These are phyloP conservation scores for Metalampra italica DNA, from an alignment of 2,888 invertebrate genomes.

Conservation along the genomic window DNA sequence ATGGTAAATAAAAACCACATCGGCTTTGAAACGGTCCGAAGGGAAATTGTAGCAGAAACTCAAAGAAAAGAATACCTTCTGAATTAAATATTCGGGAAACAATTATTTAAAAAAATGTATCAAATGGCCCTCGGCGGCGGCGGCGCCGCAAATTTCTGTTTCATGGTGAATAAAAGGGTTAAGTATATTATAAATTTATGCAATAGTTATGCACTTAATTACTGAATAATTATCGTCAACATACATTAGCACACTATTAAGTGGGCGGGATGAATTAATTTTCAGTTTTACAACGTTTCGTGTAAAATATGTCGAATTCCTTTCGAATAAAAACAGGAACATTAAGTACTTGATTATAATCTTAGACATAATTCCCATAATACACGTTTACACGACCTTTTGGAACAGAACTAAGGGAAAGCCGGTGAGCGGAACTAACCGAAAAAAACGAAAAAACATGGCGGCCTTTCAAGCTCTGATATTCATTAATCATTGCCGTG, in stretches of 20 bases:
- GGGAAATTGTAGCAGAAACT: no score
- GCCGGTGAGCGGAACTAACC: constrained; percentile 25
- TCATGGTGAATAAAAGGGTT: not conserved
- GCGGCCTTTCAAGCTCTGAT: constrained; percentile 57
- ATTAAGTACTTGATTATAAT: constrained; percentile 9
- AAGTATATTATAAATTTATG: no score
- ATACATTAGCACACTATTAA: constrained; percentile 10
- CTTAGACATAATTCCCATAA: constrained; percentile 5
- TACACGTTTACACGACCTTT: constrained; percentile 7
- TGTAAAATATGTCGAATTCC: constrained; percentile 3
- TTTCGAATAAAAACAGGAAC: not conserved
- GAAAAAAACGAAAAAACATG: constrained; percentile 40
- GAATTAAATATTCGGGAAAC: no score
- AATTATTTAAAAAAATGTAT: no score
- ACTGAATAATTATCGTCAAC: constrained; percentile 15
- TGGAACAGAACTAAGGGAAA: constrained; percentile 12
- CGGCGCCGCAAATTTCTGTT: no score
- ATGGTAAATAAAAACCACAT: no score
- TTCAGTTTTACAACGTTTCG: constrained; percentile 1
- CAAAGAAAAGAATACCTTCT: no score
- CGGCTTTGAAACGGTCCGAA: no score
- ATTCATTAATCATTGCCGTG: constrained; percentile 65
- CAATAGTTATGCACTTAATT: not conserved
- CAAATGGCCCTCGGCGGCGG: no score
- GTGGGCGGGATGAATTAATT: not conserved